phyloP scores from a whole-genome alignment of 1,140 invertebrate species.

The Grapholita molesta region DNA sequence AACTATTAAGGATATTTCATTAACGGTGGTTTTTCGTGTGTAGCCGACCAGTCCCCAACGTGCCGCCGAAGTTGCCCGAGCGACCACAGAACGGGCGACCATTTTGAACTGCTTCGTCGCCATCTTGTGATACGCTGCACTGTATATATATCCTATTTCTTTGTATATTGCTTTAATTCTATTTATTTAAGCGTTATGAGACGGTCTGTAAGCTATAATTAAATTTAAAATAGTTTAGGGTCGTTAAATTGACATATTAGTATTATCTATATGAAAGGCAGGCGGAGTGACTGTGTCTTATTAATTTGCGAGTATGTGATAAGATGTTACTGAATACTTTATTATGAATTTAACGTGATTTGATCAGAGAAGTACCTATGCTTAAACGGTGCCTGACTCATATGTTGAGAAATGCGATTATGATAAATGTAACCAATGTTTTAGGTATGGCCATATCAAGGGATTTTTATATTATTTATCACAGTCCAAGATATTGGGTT shows the following conservation, averaged over 20 bases:
- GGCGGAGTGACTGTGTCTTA: neutral
- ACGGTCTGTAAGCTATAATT: slow-evolving; percentile 7
- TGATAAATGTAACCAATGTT: neutral
- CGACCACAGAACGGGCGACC: slow-evolving; percentile 76
- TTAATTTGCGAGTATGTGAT: slow-evolving; percentile 3
- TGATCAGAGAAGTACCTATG: neutral
- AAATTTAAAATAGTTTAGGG: neutral
- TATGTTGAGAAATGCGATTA: neutral
- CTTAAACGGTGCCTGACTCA: neutral
- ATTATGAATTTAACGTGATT: slow-evolving; percentile 1
- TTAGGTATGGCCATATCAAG: neutral
- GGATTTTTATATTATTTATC: neutral
- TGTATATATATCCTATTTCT: slow-evolving; percentile 54
- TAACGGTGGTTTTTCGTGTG: slow-evolving; percentile 36
- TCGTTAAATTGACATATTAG: slow-evolving; percentile 8
- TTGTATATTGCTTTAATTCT: slow-evolving; percentile 31
- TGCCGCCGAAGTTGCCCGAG: slow-evolving; percentile 74
- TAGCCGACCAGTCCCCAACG: slow-evolving; percentile 70
- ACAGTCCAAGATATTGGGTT: too few species aligned
- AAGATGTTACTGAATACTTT: neutral
- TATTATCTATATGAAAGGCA: slow-evolving; percentile 4
- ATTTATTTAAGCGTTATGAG: slow-evolving; percentile 28
- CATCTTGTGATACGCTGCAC: slow-evolving; percentile 55
- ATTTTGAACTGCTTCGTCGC: slow-evolving; percentile 62
- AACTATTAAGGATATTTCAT: slow-evolving; percentile 19